Conservation (phyloP, 2,888 invertebrate species). For the Microdon myrmicae region DNA sequence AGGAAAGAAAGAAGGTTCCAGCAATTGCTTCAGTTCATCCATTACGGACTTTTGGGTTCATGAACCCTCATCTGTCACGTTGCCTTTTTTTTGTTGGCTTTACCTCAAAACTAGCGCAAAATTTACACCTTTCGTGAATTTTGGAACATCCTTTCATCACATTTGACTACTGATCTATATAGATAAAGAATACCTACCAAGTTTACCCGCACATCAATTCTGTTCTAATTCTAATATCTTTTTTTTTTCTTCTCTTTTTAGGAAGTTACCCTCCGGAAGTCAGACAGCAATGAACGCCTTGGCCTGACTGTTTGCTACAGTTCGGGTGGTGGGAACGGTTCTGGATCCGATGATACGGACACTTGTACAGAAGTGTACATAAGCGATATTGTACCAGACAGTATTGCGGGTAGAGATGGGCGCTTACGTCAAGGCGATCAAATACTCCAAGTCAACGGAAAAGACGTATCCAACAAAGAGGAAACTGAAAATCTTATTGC, state of each 20-base stretch:
- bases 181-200: too few species aligned
- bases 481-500: slow-evolving; percentile 73
- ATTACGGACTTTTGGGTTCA: too few species aligned
- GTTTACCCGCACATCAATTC: too few species aligned
- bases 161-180: too few species aligned
- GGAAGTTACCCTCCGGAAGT: slow-evolving; percentile 75
- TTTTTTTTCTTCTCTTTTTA: slow-evolving; percentile 55
- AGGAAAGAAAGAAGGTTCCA: too few species aligned
- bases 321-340: slow-evolving; percentile 71
- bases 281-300: slow-evolving; percentile 71
- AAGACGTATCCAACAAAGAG: slow-evolving; percentile 71
- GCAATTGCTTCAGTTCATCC: too few species aligned
- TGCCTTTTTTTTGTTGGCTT: too few species aligned
- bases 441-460: slow-evolving; percentile 73
- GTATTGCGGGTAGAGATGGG: slow-evolving; percentile 72
- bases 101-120: neutral
- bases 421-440: slow-evolving; percentile 73
- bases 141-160: too few species aligned
- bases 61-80: too few species aligned
- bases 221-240: slow-evolving; percentile 4
- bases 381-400: slow-evolving; percentile 73
- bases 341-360: slow-evolving; percentile 69
- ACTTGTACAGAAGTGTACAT: slow-evolving; percentile 73
- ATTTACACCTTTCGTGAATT: neutral
- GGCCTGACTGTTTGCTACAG: slow-evolving; percentile 75